These are phyloP conservation scores for Chloroceryle aenea DNA, from an alignment of 2,113 vertebrate genomes.

Conservation along the genomic window DNA sequence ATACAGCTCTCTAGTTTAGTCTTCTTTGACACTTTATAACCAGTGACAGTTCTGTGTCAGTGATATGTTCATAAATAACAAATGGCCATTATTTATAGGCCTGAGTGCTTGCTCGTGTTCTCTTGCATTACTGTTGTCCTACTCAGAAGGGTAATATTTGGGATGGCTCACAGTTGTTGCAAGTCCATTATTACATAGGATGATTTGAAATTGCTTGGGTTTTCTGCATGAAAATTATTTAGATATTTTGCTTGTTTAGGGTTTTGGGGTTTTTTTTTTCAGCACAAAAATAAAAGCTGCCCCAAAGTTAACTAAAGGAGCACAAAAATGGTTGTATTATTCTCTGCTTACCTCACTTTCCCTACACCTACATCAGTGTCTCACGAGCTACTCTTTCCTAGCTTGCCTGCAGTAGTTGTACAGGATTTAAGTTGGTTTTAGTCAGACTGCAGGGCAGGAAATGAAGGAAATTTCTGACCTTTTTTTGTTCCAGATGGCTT, in stretches of 20 bases:
- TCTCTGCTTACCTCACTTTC: neutral
- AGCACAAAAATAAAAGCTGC: neutral
- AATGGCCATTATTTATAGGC: neutral
- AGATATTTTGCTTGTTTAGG: neutral
- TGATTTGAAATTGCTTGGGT: neutral
- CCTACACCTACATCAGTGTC: neutral
- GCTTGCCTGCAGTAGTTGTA: neutral
- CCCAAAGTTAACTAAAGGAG: neutral
- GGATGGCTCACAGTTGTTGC: neutral
- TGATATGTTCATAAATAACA: neutral
- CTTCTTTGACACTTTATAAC: neutral
- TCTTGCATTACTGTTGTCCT: neutral
- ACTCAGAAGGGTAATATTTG: neutral
- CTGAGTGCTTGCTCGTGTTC: neutral
- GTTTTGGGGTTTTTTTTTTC: neutral
- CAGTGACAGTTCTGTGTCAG: neutral
- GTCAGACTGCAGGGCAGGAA: neutral
- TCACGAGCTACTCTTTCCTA: neutral
- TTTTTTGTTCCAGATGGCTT: neutral
- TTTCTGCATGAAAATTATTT: neutral
- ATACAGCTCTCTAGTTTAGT: neutral
- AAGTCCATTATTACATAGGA: rapidly evolving
- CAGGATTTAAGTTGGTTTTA: neutral
- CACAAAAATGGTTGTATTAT: rapidly evolving
- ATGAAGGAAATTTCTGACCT: rapidly evolving